Base-by-base conservation (phyloP, 2,888 invertebrate genomes). In the Siphlonurus alternatus region DNA sequence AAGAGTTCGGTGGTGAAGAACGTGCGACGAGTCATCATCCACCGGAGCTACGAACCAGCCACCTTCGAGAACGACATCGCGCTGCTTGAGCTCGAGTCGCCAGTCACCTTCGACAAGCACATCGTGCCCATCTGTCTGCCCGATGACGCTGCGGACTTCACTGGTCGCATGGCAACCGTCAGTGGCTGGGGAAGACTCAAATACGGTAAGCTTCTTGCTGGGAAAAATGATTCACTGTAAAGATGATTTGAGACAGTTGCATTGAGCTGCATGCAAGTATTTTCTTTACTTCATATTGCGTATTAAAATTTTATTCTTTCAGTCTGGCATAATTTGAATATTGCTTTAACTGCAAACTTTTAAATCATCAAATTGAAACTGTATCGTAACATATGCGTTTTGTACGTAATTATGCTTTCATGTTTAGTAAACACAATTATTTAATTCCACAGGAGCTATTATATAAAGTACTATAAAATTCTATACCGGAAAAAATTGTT, bases 51-150 rank as follows among this genome's bases (percentile, higher is more conserved):
- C 74, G 89, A 93, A 74, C 87, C 93, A 1, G 88, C 88, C 0
- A 93, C 93, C 0, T 93, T 94, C 71, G 93, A 93, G 73, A 94
- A 93, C 72, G 94, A 95, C 74, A 78, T 94, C 69, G 94, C 94
- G 0, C 75, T 95, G 23, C 74, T 94, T 61, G 93, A 94, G 73
- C 74, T 95, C 67, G 93, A 93, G 67, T 81, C 86, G 5, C 85
- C 93, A 0, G 82, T 94, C 7, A 83, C 85, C 67, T 93, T 87
- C 72, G 91, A 92, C 72, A 83, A 86, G 23, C 93, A 93, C 75
- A 91, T 94, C 68, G 92, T 93, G 53, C 94, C 94, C 23, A 92
- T 94, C 74, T 95, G 94, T 76, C 84, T 95, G 83, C 80, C 83
- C 1, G 86, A 88, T 59, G 82, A 81, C 53, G 72, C 73, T 1